Base-by-base conservation (phyloP, 2,888 invertebrate species). In the Alsophila aescularia region DNA sequence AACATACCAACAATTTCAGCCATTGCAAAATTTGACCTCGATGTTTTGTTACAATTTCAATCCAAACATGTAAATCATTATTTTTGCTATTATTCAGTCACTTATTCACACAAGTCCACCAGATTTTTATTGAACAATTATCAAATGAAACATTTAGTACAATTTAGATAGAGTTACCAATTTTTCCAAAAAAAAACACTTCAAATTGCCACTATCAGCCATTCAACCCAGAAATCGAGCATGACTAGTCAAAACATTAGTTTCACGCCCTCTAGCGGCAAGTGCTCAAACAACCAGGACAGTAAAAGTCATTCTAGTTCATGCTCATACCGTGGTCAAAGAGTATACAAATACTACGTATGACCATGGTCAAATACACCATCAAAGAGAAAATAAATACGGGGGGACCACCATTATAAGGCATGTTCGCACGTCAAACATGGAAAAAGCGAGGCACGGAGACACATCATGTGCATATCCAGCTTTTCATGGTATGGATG, bases 141-240 rank as follows among this genome's bases (percentile, higher is more conserved):
- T 66, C 58, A 65, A 62, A 62, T 66, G 50, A 44, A 59, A 52
- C 65, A 72, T 64, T 62, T 60, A 32, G 35, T 54, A 59, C 58
- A 60, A 27, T 52, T 58, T 59, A 42, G 55, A 16, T 54, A 51
- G 31, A 58, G 60, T 57, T 75, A 65, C 53, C 68, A 70, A 73
- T 70, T 77, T 77, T 69, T 18, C 51, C 64, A 60, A 72, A 81
- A 83, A 81, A 79, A 71, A 62, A 42, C 39, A 51, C 72, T 63
- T 66, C 68, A 66, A 75, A 74, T 73, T 72, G 74, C 69, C 74
- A 77, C 78, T 83, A 87, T 83, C 86, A 85, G 86, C 74, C 83
- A 85, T 85, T 85, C 84, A 85, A 82, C 81, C 70, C 81, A 75
- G 68, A 75, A 64, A 76, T 67, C 73, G 62, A 73, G 65, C 71